Conservation (phyloP, 2,888 invertebrate genomes). For the Hyposoter dolosus region DNA sequence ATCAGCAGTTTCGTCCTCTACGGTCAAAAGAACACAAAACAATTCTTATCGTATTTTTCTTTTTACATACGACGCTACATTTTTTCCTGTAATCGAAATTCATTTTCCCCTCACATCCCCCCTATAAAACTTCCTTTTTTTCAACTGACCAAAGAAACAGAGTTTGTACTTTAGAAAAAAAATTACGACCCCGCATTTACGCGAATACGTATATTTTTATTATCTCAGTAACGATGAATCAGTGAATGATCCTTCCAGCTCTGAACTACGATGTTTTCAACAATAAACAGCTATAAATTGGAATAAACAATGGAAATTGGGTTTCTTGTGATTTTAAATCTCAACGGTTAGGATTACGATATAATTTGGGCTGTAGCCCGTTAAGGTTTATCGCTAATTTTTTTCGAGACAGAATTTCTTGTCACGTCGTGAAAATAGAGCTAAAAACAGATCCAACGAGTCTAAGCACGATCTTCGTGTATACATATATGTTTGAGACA, state of each 20-base stretch:
- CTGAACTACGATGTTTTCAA: too few species aligned
- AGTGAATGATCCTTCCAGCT: too few species aligned
- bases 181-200: neutral
- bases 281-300: neutral
- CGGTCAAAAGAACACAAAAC: neutral
- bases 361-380: neutral
- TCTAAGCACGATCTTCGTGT: slow-evolving; percentile 16
- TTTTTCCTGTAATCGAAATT: neutral
- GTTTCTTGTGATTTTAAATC: too few species aligned
- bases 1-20: slow-evolving; percentile 2
- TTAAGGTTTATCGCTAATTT: slow-evolving; percentile 3
- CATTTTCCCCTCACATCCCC: neutral
- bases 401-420: slow-evolving; percentile 20
- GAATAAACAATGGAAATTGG: neutral
- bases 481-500: slow-evolving; percentile 21
- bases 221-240: too few species aligned
- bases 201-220: neutral
- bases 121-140: neutral
- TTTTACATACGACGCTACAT: neutral
- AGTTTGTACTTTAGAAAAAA: neutral
- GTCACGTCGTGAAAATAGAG: neutral
- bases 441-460: slow-evolving; percentile 49
- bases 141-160: neutral
- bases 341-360: neutral
- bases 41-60: slow-evolving; percentile 1